Percentiles rank a stretch among this genome's conserved stretches.
These are phyloP conservation scores for Rhabdomys dilectus DNA, from an alignment of 2,113 vertebrate genomes.

Conservation along the genomic window DNA sequence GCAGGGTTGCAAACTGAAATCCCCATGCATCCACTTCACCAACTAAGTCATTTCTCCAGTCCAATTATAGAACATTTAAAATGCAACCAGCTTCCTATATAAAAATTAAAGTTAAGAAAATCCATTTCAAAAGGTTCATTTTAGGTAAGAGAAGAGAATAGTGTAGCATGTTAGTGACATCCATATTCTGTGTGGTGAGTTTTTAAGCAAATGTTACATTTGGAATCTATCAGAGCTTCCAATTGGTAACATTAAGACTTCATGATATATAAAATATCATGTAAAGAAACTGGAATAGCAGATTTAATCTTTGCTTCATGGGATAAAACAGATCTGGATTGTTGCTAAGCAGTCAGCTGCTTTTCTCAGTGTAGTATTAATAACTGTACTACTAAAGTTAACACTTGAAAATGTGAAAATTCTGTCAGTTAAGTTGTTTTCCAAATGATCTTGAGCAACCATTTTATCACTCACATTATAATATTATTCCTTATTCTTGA, in stretches of 20 bases:
- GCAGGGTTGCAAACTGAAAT: too few relatives aligned
- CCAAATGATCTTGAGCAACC: background rate
- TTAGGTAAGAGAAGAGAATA: background rate
- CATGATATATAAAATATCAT: background rate
- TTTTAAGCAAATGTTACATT: background rate
- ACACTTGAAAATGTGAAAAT: background rate
- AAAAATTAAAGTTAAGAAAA: background rate
- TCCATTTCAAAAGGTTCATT: background rate
- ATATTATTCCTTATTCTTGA: background rate
- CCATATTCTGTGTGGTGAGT: background rate
- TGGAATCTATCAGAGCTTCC: background rate
- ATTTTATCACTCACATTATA: background rate
- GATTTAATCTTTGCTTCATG: background rate
- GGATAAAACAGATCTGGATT: background rate
- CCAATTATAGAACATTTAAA: background rate
- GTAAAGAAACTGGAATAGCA: background rate
- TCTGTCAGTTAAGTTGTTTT: background rate
- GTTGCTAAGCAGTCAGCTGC: background rate
- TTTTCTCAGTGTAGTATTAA: background rate
- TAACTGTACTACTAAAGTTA: background rate
- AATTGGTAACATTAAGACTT: background rate
- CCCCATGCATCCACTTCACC: background rate
- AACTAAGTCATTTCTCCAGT: background rate
- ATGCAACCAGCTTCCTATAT: background rate
- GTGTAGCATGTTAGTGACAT: background rate